A percentile compares a stretch with the other conserved stretches of the same genome.
phyloP scores from a whole-genome alignment of 2,797 vertebrate genomes.

The Cheirogaleus major region DNA sequence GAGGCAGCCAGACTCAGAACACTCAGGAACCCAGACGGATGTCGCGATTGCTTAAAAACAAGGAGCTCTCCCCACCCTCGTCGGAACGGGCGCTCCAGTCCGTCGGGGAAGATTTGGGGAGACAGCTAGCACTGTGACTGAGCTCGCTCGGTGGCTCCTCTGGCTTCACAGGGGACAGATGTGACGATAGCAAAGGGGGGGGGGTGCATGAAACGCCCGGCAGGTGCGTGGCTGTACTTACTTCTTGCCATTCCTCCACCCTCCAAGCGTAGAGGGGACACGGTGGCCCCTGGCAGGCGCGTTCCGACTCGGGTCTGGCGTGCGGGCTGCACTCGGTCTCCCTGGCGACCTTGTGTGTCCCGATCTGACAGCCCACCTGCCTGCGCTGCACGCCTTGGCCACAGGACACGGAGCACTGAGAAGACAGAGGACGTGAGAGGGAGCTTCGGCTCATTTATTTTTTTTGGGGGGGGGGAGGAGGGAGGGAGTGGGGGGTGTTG shows the following conservation, averaged over 20 bases:
- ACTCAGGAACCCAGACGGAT: background rate
- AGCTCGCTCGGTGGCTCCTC: background rate
- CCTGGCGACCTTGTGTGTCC: slow-evolving; percentile 78
- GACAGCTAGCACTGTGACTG: slow-evolving; percentile 51
- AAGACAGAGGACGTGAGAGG: slow-evolving; percentile 82
- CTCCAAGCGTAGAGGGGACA: slow-evolving; percentile 92
- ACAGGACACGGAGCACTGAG: slow-evolving; percentile 93
- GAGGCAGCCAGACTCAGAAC: slow-evolving; percentile 11
- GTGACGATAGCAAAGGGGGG: slow-evolving; percentile 56
- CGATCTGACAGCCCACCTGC: slow-evolving; percentile 89
- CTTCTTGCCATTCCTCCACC: slow-evolving; percentile 92
- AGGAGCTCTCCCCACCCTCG: slow-evolving; percentile 47
- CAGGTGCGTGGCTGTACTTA: slow-evolving; percentile 83
- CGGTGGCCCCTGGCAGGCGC: slow-evolving; percentile 87
- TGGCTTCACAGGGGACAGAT: slow-evolving; percentile 68
- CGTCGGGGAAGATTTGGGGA: slow-evolving; percentile 42
- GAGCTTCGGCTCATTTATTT: background rate
- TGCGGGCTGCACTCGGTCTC: slow-evolving; percentile 87
- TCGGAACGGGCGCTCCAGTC: slow-evolving; percentile 37
- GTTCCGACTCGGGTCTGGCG: slow-evolving; percentile 86
- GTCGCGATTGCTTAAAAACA: slow-evolving; percentile 74
- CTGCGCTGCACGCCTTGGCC: slow-evolving; percentile 90
- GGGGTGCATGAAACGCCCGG: slow-evolving; percentile 46
- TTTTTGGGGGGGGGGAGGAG: background rate
- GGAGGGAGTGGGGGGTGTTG: background rate